Conservation (phyloP, 2,113 vertebrate species). For the Dermatemys mawii region DNA sequence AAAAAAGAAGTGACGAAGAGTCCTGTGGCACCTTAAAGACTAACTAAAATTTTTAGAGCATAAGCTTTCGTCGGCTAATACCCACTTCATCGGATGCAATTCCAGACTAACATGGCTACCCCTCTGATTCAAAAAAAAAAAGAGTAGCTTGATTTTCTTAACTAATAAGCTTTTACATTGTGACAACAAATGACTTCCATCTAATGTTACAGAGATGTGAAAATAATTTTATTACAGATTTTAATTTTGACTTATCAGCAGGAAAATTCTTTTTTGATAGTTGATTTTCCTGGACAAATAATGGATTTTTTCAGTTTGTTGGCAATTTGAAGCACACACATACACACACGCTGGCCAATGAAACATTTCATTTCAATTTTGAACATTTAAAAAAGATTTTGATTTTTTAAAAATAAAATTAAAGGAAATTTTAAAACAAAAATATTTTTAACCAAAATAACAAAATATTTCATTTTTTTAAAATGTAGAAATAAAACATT, state of each 20-base stretch:
- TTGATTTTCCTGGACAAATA: background rate
- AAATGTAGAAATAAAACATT: background rate
- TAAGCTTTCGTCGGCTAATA: too few species aligned
- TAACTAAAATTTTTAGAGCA: too few species aligned
- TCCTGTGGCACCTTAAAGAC: too few species aligned
- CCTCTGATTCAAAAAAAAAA: too few species aligned
- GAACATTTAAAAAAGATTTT: background rate
- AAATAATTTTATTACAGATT: background rate
- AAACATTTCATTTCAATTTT: background rate
- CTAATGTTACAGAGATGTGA: background rate
- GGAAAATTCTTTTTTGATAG: background rate
- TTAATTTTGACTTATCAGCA: background rate
- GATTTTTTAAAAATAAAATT: background rate
- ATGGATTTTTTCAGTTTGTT: background rate
- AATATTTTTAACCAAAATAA: background rate
- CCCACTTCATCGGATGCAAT: too few species aligned
- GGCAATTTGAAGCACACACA: background rate
- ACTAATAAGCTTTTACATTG: background rate
- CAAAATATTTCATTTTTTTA: background rate
- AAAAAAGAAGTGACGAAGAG: too few species aligned
- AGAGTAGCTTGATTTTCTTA: background rate
- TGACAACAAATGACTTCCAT: background rate
- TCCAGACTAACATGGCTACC: too few species aligned
- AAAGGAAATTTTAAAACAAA: background rate
- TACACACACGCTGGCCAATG: background rate